Percentiles rank a stretch among this genome's conserved stretches.
phyloP scores from a whole-genome alignment of 1,140 invertebrate species.

The Hyles vespertilio region DNA sequence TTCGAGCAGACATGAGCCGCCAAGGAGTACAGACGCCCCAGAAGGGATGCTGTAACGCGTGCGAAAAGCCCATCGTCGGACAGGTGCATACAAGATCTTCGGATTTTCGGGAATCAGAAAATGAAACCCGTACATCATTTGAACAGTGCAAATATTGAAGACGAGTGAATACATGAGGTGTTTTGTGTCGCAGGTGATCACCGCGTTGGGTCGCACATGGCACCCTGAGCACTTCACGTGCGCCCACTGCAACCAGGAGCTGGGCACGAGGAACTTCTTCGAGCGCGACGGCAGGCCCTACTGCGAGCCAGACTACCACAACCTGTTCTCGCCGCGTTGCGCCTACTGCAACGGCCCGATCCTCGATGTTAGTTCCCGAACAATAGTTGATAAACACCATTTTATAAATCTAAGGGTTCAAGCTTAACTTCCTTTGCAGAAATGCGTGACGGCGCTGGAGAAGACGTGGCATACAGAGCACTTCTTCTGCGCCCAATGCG shows the following conservation, averaged over 20 bases:
- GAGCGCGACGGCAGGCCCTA: slow-evolving; percentile 97
- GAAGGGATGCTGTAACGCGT: slow-evolving; percentile 98
- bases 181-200: slow-evolving; percentile 83
- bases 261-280: slow-evolving; percentile 99
- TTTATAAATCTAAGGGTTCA: slow-evolving; percentile 18
- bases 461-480: slow-evolving; percentile 99
- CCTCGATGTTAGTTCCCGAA: slow-evolving; percentile 87
- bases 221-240: slow-evolving; percentile 99
- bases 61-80: slow-evolving; percentile 98
- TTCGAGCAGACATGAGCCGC: slow-evolving; percentile 96
- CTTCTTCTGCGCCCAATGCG: slow-evolving; percentile 99
- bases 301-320: slow-evolving; percentile 99
- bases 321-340: slow-evolving; percentile 97
- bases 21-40: slow-evolving; percentile 98
- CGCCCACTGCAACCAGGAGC: slow-evolving; percentile 95
- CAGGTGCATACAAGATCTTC: slow-evolving; percentile 79
- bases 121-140: slow-evolving; percentile 4
- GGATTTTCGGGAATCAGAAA: not conserved
- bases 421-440: slow-evolving; percentile 79
- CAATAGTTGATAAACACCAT: not conserved
- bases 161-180: not conserved
- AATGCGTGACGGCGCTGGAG: slow-evolving; percentile 98
- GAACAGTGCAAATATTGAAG: not conserved
- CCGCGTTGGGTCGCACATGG: slow-evolving; percentile 98
- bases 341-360: slow-evolving; percentile 99